These are phyloP conservation scores for Eupleurogrammus muticus DNA, from an alignment of 2,797 vertebrate genomes.

Conservation along the genomic window DNA sequence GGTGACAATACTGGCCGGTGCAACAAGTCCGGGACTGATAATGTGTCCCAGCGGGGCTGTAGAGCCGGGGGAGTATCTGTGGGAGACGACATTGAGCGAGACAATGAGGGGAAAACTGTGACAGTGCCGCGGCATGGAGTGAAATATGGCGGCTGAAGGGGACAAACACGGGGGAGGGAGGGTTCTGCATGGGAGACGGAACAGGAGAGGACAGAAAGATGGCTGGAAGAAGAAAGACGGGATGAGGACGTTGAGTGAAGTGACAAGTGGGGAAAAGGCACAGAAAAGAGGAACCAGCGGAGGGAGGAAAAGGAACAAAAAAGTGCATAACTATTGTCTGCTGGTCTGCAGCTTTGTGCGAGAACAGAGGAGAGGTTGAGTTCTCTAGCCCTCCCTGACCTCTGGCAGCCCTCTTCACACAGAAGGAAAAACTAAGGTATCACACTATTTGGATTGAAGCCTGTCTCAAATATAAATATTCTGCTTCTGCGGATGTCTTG, in stretches of 20 bases:
- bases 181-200: slow-evolving; percentile 7
- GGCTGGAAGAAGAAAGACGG: slow-evolving; percentile 24
- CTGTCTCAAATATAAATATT: background rate
- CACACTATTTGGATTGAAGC: background rate
- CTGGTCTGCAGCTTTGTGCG: background rate
- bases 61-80: slow-evolving; percentile 18
- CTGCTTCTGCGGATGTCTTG: background rate
- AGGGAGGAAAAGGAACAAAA: slow-evolving; percentile 11
- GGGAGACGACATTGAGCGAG: slow-evolving; percentile 33
- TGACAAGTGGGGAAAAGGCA: slow-evolving; percentile 4
- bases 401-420: slow-evolving; percentile 18
- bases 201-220: slow-evolving; percentile 9
- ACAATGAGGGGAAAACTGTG: slow-evolving; percentile 71
- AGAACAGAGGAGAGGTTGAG: slow-evolving; percentile 43
- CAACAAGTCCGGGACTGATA: slow-evolving; percentile 12
- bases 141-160: slow-evolving; percentile 53
- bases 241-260: slow-evolving; percentile 13
- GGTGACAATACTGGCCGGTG: slow-evolving; percentile 24
- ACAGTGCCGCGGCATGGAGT: slow-evolving; percentile 32
- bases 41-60: slow-evolving; percentile 44
- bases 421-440: slow-evolving; percentile 6
- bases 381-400: slow-evolving; percentile 53
- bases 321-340: slow-evolving; percentile 49
- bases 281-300: slow-evolving; percentile 12
- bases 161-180: slow-evolving; percentile 28